Base-by-base conservation (phyloP, 2,797 vertebrate species). In the Sebastes oblongus region DNA sequence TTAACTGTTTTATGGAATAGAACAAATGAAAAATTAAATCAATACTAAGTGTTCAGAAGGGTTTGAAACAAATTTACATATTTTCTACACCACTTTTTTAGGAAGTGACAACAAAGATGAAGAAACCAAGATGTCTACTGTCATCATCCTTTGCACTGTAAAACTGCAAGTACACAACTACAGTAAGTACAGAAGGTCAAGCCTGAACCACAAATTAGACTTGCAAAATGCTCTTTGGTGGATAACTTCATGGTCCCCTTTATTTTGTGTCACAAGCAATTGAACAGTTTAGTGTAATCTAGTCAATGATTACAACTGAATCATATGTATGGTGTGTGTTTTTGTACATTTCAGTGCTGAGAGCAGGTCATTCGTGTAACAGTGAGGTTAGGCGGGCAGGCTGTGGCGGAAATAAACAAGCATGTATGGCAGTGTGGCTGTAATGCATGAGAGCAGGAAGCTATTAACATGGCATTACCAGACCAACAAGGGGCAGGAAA, bases 381-480 rank as follows among this genome's bases (percentile, higher is more conserved):
- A 18, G 30, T 4, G 74, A 66, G 81, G 81, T 72, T 39, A 29
- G 66, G n/a, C 60, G 39, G 59, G 58, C 66, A 77, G 84, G 83
- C 80, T 27, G 72, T 75, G 86, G 12, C 55, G 84, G 91, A 92
- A 89, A 93, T 78, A 93, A 94, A 93, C 84, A 85, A 91, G 75
- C 85, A 65, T 32, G 56, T 78, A 91, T 70, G 85, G 87, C 75
- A 66, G 85, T 77, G 73, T 67, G 89, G 84, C 92, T 86, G 69
- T 89, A 92, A 93, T 90, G 90, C 92, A 95, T 91, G 84, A 80
- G 92, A 91, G 80, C 94, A 96, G 94, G 95, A 96, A 95, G 93
- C 89, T 89, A 96, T 96, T 96, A 96, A 91, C 85, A 83, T 89
- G 91, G 91, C 90, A 96, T 95, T 96, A 96, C 86, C 86, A 91